Evolutionary conservation across 1,140 invertebrate genomes (phyloP), one percentile per base, ranked within the genome.

Genomic region (Xylocopa sonorina): DNA sequence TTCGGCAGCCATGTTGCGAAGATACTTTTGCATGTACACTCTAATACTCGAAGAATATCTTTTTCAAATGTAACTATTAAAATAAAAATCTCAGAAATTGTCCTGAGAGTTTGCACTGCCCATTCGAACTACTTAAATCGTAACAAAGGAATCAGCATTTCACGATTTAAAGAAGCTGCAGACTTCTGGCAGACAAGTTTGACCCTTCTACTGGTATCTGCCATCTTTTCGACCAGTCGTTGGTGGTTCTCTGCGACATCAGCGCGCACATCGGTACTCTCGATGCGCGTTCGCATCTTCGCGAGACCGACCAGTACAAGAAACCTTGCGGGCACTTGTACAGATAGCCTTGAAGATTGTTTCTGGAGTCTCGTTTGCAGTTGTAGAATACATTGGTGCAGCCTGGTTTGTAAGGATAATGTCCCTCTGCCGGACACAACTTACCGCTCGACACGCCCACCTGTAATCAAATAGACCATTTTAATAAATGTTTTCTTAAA

Each of bases 241-340:
- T 83, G 53, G 85, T 88, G 9, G 78, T 85, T 69, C 79, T 88
- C 21, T 81, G 58, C 1, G 81, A 69, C 27, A 78, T 66, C 21
- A 85, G 83, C 18, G 87, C 78, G 81, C 96, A 96, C 76, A 94
- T 93, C n/a, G 94, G 94, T 32, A 96, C 86, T 88, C 93, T 94
- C 29, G 90, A 89, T 0, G 91, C 90, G 63, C 93, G 92, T 91
- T 97, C 96, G 85, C 97, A 98, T 86, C 95, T 94, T 89, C 95
- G 94, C 76, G 96, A 97, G 1, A 96, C 94, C 50, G 95, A 94
- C 95, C 96, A 97, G 87, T 95, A 98, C 0, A 95, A 93, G 84
- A 95, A 97, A 12, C 95, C 94, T 88, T 95, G 91, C 0, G 97
- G 97, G 92, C 97, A 97, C 87, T 95, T 95, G 89, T 95, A 96